Percentiles rank a stretch among this genome's conserved stretches.
phyloP scores from a whole-genome alignment of 1,140 invertebrate species.

The Drosophila ironensis region DNA sequence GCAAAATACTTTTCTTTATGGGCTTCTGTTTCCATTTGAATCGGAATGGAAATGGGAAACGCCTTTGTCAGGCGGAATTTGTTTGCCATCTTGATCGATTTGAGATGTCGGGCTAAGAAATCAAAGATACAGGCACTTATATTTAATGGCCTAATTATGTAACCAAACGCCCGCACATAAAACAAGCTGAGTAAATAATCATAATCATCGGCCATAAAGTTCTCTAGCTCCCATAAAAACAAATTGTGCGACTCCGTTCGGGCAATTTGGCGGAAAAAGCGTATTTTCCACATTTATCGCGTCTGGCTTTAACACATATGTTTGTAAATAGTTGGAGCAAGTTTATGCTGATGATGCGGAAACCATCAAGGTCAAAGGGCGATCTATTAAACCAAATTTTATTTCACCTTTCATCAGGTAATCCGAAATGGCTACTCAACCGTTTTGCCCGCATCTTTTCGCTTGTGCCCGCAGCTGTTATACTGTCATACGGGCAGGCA shows the following conservation, averaged over 20 bases:
- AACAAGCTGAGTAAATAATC: slow-evolving; percentile 53
- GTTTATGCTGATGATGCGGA: slow-evolving; percentile 40
- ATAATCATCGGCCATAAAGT: slow-evolving; percentile 50
- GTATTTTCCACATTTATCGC: background rate
- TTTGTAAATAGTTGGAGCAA: slow-evolving; percentile 23
- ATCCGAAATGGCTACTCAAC: slow-evolving; percentile 16
- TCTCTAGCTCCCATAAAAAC: slow-evolving; percentile 42
- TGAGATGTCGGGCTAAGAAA: slow-evolving; percentile 38
- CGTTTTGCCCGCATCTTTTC: background rate
- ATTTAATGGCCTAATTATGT: slow-evolving; percentile 76
- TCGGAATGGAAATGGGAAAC: slow-evolving; percentile 27
- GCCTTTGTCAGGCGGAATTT: slow-evolving; percentile 60
- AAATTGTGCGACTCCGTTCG: slow-evolving; percentile 33
- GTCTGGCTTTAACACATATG: slow-evolving; percentile 21
- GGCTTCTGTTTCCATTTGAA: slow-evolving; percentile 50
- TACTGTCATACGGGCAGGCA: slow-evolving; percentile 24
- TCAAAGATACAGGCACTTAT: slow-evolving; percentile 58
- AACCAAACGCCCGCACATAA: slow-evolving; percentile 44
- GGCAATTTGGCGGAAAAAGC: slow-evolving; percentile 19
- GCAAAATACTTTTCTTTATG: slow-evolving; percentile 52
- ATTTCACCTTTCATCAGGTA: slow-evolving; percentile 34
- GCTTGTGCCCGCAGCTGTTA: slow-evolving; percentile 24
- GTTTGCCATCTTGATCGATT: slow-evolving; percentile 58
- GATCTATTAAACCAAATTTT: slow-evolving; percentile 34
- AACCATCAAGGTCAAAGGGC: slow-evolving; percentile 22